Evolutionary conservation across 2,888 invertebrate genomes (phyloP).

Genomic region (Perizoma affinitatum): DNA sequence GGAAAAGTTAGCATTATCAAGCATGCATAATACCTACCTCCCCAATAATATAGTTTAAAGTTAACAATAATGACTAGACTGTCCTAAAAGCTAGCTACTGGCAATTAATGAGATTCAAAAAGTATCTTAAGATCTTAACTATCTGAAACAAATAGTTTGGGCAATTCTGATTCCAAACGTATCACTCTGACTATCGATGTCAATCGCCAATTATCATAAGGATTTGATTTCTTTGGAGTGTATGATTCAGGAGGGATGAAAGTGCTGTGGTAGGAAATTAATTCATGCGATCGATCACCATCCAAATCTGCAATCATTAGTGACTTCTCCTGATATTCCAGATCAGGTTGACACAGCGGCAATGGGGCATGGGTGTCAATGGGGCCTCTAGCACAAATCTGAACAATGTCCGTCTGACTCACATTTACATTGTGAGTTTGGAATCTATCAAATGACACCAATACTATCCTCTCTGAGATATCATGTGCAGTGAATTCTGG

Average conservation of each 20-base stretch:
- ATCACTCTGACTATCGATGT: constrained; percentile 88
- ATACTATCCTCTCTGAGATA: constrained; percentile 89
- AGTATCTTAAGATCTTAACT: constrained; percentile 46
- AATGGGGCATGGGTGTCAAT: constrained; percentile 59
- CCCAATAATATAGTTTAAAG: too few species aligned
- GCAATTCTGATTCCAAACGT: constrained; percentile 88
- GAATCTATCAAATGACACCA: constrained; percentile 90
- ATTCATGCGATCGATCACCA: constrained; percentile 89
- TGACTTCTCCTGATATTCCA: constrained; percentile 89
- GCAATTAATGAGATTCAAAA: constrained; percentile 43
- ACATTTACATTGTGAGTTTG: constrained; percentile 90
- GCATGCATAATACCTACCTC: constrained; percentile 32
- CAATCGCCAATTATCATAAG: constrained; percentile 84
- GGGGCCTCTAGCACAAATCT: constrained; percentile 85
- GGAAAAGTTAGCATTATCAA: constrained; percentile 42
- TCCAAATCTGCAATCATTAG: constrained; percentile 90
- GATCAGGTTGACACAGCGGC: constrained; percentile 88
- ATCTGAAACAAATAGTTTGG: constrained; percentile 85
- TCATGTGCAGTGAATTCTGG: constrained; percentile 80
- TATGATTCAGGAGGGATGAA: constrained; percentile 78
- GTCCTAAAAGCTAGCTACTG: constrained; percentile 48
- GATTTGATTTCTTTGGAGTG: constrained; percentile 63
- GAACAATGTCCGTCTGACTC: constrained; percentile 90
- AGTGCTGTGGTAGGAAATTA: constrained; percentile 90
- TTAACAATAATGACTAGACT: constrained; percentile 54